Percentiles rank a stretch among this genome's conserved stretches.
Conservation (phyloP, 1,140 invertebrate genomes). For the Limonius californicus region DNA sequence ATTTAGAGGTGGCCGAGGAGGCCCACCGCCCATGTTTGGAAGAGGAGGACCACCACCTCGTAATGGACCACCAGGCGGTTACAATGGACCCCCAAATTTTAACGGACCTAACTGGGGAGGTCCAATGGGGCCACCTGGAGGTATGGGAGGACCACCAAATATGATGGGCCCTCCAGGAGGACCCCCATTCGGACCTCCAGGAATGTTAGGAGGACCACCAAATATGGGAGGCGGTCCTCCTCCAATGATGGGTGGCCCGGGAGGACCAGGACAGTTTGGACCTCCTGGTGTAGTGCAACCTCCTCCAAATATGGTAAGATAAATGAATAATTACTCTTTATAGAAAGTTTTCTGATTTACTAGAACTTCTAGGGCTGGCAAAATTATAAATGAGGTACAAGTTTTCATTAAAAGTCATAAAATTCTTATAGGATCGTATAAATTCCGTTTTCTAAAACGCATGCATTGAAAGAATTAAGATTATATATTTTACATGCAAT, state of each 20-base stretch:
- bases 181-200: conserved; percentile 50
- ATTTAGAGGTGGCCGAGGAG: conserved; percentile 53
- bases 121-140: conserved; percentile 63
- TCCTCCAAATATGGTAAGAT: conserved; percentile 17
- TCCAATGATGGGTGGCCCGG: conserved; percentile 36
- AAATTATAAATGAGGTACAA: too few relatives aligned
- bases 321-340: not conserved
- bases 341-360: not conserved
- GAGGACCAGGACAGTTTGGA: conserved; percentile 30
- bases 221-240: conserved; percentile 41
- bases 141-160: conserved; percentile 55
- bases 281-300: conserved; percentile 36
- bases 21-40: conserved; percentile 50
- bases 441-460: too few relatives aligned
- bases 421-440: too few relatives aligned
- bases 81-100: conserved; percentile 54
- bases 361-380: too few relatives aligned
- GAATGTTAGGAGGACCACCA: conserved; percentile 50
- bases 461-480: too few relatives aligned
- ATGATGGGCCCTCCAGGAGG: conserved; percentile 53
- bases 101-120: conserved; percentile 58
- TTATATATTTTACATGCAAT: too few relatives aligned
- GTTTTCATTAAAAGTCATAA: too few relatives aligned
- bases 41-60: conserved; percentile 49
- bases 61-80: conserved; percentile 49